Base-by-base conservation (phyloP, 1,140 invertebrate species). In the Littorina saxatilis region DNA sequence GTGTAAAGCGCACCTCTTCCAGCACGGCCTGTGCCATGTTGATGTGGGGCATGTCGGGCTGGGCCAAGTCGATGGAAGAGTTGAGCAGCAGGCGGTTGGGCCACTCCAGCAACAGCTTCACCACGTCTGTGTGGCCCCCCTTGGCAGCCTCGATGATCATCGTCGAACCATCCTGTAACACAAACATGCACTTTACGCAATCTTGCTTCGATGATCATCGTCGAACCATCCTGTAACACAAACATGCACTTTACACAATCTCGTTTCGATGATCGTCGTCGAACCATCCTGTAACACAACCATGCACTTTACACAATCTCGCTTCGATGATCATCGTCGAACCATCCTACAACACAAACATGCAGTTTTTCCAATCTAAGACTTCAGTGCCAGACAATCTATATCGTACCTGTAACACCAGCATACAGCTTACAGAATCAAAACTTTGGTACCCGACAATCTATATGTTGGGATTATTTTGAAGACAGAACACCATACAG, bases 321-420 rank as follows among this genome's bases (percentile, higher is more conserved):
- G 98, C 98, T 93, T 99, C 99, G 86, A 99, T 99, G 80, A 99
- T 94, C 96, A 99, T 99, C 47, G 98, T 99, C 61, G 97, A 98
- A 92, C 98, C 99, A 93, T 99, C 98, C 95, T 96, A 87, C 29
- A 88, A 43, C 17, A 27, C 7, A 61, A 61, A 61, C 55, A n/a
- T 7, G n/a, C 7, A 1, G 55, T 50, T 7, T 11, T 11, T 11
- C 9, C 47, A 11, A 50, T 50, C 9, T 7, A 11, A 11, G 7
- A 11, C 47, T 50, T 50, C 9, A 50, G 20, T 7, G 47, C 20
- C 20, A 50, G 47, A 20, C 47, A 50, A 50, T 11, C 9, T 50
- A 50, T 50, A 50, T 50, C 20, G n/a, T n/a, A n/a, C n/a, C n/a
- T n/a, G n/a, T n/a, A n/a, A n/a, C n/a, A n/a, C n/a, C n/a, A n/a